phyloP scores from a whole-genome alignment of 92 coral and sea anemone species.

The Paramuricea clavata region DNA sequence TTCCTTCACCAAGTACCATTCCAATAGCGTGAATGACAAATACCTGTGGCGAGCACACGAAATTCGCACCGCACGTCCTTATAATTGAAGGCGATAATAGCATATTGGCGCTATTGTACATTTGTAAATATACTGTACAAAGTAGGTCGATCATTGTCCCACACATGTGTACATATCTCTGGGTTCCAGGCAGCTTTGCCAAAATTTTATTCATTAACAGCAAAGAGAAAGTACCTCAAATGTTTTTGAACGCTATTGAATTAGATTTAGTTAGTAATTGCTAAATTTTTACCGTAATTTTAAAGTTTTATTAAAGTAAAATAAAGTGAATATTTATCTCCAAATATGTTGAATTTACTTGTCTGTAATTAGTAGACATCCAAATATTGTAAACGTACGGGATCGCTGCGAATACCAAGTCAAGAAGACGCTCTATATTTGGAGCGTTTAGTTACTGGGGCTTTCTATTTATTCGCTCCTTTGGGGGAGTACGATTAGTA shows the following conservation, averaged over 20 bases:
- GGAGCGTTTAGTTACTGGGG: too few relatives aligned
- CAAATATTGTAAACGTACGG: too few relatives aligned
- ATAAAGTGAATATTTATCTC: neutral
- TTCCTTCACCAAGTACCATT: constrained; percentile 36
- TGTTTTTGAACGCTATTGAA: constrained; percentile 7
- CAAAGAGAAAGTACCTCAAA: neutral
- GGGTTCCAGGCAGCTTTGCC: neutral
- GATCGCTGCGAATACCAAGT: too few relatives aligned
- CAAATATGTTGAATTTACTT: too few relatives aligned
- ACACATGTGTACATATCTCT: neutral
- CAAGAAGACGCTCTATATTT: too few relatives aligned
- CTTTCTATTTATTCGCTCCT: too few relatives aligned
- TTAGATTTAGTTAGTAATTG: constrained; percentile 9
- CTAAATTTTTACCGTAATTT: neutral
- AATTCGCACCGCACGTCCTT: neutral
- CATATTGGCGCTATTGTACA: neutral
- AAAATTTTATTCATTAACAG: neutral
- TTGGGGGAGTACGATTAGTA: too few relatives aligned
- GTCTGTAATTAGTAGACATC: too few relatives aligned
- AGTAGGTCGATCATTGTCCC: neutral
- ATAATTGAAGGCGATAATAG: neutral
- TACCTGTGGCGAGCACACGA: neutral
- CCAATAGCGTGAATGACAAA: constrained; percentile 17
- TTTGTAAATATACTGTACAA: constrained; percentile 43
- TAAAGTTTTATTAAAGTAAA: neutral